Conservation (phyloP, 2,113 vertebrate genomes). For the Mionectes macconnelli region DNA sequence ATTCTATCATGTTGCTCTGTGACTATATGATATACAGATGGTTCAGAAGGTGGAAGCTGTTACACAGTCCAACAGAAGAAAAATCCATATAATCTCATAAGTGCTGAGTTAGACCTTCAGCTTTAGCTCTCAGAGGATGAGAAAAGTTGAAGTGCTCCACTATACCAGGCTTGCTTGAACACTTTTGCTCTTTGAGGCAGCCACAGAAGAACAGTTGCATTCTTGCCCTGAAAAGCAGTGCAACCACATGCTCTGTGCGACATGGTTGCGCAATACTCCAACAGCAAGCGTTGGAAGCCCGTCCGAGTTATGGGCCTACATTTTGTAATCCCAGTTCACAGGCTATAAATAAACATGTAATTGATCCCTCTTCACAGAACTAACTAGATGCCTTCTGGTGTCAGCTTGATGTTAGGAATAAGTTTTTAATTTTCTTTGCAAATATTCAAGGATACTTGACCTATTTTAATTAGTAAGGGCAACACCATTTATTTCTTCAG, state of each 20-base stretch:
- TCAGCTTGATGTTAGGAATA: not conserved
- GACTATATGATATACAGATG: not conserved
- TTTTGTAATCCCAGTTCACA: slow-evolving; percentile 29
- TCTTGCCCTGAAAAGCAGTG: not conserved
- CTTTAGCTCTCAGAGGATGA: not conserved
- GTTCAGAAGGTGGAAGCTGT: not conserved
- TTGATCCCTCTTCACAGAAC: not conserved
- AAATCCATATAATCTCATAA: not conserved
- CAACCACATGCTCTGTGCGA: rapidly evolving
- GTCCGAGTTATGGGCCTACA: not conserved
- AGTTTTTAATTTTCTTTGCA: not conserved
- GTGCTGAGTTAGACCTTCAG: not conserved
- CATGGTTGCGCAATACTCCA: not conserved
- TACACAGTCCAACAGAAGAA: not conserved
- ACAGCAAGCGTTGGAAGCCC: not conserved
- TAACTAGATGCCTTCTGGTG: slow-evolving; percentile 20
- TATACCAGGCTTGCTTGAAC: not conserved
- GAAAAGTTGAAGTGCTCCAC: not conserved
- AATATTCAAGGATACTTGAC: not conserved
- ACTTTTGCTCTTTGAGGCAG: not conserved
- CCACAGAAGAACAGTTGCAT: not conserved
- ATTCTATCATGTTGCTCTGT: not conserved
- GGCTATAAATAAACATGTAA: slow-evolving; percentile 46
- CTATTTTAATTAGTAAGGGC: not conserved
- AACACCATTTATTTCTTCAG: not conserved